Evolutionary conservation across 2,888 invertebrate genomes (phyloP).

Genomic region (Scaptomyza polygonia): DNA sequence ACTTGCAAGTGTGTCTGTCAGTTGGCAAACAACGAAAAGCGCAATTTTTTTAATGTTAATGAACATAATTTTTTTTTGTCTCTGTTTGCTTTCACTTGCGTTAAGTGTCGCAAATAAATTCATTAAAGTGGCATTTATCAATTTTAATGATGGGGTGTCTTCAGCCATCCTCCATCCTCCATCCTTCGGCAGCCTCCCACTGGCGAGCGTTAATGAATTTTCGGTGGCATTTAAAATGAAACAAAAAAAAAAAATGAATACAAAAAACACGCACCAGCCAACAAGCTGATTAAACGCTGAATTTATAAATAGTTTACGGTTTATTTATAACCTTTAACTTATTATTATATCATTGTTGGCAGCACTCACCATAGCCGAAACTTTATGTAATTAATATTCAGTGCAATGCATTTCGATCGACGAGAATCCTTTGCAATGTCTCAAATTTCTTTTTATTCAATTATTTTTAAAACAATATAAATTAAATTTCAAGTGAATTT

Average conservation of each 20-base stretch:
- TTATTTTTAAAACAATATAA: no score
- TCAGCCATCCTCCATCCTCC: neutral
- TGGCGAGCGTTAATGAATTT: constrained; percentile 28
- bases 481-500: no score
- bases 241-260: constrained; percentile 38
- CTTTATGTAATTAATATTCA: no score
- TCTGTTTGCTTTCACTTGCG: constrained; percentile 77
- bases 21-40: constrained; percentile 51
- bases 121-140: constrained; percentile 80
- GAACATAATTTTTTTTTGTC: constrained; percentile 74
- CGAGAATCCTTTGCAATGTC: no score
- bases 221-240: constrained; percentile 22
- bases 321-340: constrained; percentile 48
- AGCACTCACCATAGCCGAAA: constrained; percentile 10
- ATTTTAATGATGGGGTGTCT: constrained; percentile 70
- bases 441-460: no score
- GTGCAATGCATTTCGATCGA: no score
- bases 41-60: constrained; percentile 77
- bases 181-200: neutral
- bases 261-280: constrained; percentile 13
- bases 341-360: constrained; percentile 23
- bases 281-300: constrained; percentile 34
- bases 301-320: constrained; percentile 63
- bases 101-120: constrained; percentile 79
- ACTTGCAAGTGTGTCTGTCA: neutral